Conservation (phyloP, 2,113 vertebrate genomes). For the Grallaria varia region DNA sequence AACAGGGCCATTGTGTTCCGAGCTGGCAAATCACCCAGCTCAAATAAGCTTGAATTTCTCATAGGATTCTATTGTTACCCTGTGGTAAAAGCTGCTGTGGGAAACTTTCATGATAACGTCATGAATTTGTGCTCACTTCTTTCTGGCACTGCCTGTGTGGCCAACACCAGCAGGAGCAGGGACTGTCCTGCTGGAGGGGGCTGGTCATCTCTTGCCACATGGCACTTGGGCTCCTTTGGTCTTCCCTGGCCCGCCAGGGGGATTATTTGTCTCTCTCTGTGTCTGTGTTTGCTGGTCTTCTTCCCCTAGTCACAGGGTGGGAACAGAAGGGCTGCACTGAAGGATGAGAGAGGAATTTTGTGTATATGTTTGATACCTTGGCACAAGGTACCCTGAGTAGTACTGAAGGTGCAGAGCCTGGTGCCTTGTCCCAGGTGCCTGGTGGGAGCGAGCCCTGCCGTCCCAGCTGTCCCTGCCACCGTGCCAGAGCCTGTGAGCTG, state of each 20-base stretch:
- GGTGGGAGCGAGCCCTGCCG: neutral
- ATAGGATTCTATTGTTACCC: constrained; percentile 13
- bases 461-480: neutral
- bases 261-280: neutral
- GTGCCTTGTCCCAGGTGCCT: neutral
- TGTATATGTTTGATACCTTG: accelerated
- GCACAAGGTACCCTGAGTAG: neutral
- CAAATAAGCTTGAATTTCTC: constrained; percentile 16
- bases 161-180: neutral
- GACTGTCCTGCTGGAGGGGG: neutral
- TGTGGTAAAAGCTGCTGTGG: constrained; percentile 4
- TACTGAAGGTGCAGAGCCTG: neutral
- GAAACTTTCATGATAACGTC: neutral
- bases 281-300: neutral
- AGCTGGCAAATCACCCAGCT: neutral
- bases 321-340: neutral
- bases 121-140: neutral
- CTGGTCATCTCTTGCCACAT: accelerated
- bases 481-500: neutral
- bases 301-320: neutral
- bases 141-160: neutral
- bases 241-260: neutral
- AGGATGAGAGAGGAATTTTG: neutral
- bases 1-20: neutral
- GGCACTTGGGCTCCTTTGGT: neutral